Percentiles rank a stretch among this genome's conserved stretches.
Conservation (phyloP, 2,113 vertebrate genomes). For the Probosciger aterrimus region DNA sequence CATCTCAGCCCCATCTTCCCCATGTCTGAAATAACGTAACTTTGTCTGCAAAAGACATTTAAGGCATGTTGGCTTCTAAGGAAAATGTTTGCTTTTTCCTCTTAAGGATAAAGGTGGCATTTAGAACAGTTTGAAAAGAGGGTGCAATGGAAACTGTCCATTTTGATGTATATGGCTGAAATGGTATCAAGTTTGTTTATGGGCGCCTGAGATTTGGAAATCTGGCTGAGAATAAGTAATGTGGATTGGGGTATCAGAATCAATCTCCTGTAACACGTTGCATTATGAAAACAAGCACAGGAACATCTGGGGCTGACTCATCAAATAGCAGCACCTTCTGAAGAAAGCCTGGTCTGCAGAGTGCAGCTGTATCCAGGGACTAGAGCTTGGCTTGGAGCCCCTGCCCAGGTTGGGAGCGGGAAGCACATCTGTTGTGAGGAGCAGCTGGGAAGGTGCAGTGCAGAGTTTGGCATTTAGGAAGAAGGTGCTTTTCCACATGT, state of each 20-base stretch:
- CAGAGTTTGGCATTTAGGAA: neutral
- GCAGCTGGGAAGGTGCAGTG: neutral
- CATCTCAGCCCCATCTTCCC: neutral
- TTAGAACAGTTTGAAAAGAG: neutral
- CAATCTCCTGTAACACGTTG: neutral
- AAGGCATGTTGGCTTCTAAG: neutral
- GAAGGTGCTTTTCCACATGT: neutral
- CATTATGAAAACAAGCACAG: neutral
- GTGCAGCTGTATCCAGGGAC: neutral
- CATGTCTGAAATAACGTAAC: too few relatives aligned
- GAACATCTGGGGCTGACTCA: neutral
- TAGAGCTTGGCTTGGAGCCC: neutral
- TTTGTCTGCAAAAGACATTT: neutral
- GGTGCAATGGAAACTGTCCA: neutral
- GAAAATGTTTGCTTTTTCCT: neutral
- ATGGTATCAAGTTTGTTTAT: neutral
- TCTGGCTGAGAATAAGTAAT: neutral
- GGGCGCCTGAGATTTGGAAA: neutral
- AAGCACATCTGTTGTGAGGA: neutral
- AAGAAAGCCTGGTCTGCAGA: neutral
- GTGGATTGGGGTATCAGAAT: neutral
- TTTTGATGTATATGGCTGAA: neutral
- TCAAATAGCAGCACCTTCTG: neutral
- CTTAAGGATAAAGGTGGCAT: neutral
- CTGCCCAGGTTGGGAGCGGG: neutral